Base-by-base conservation (phyloP, 2,888 invertebrate genomes). In the Cryptocephalus primarius region DNA sequence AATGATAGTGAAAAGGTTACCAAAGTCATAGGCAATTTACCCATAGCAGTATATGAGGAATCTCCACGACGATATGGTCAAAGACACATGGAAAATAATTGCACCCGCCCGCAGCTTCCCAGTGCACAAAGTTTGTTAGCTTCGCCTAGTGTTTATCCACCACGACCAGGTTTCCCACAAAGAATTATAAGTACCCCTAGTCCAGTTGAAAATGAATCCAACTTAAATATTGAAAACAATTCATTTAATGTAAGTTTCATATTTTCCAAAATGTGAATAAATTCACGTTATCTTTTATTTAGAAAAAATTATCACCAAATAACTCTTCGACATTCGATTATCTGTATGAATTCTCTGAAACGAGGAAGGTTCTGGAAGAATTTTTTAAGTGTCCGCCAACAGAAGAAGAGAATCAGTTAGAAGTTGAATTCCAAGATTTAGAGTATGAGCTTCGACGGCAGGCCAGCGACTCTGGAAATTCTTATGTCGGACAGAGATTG, bases 11-110 rank as follows among this genome's bases (percentile, higher is more conserved):
- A 70, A 47, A 64, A 66, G 63, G 78, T 81, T 36, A 75, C 82
- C 48, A 63, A 63, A 57, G 80, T 87, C 39, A 88, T 88, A 61
- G 88, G 88, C 41, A 85, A 81, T 68, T 73, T 89, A 60, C 91
- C 91, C n/a, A 92, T 93, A 58, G 90, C 92, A 13, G 89, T 92
- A 64, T 93, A 93, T 66, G 90, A 92, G 58, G 91, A 89, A 11
- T 92, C 91, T 39, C 92, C 92, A 11, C 74, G 90, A 56, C 78
- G 92, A 56, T 91, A 91, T 66, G 91, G 90, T 4, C 77, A 83
- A 47, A 75, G 80, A 31, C 68, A 68, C 58, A 63, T 65, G 51
- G 70, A 67, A 55, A 64, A 60, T 50, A 67, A 63, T 56, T 66
- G 62, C 59, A 61, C 66, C 44, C 74, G 75, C 66, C 70, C 75